Percentiles rank a stretch among this genome's conserved stretches.
These are phyloP conservation scores for Rhinoraja longicauda DNA, from an alignment of 2,797 vertebrate genomes.

Conservation along the genomic window DNA sequence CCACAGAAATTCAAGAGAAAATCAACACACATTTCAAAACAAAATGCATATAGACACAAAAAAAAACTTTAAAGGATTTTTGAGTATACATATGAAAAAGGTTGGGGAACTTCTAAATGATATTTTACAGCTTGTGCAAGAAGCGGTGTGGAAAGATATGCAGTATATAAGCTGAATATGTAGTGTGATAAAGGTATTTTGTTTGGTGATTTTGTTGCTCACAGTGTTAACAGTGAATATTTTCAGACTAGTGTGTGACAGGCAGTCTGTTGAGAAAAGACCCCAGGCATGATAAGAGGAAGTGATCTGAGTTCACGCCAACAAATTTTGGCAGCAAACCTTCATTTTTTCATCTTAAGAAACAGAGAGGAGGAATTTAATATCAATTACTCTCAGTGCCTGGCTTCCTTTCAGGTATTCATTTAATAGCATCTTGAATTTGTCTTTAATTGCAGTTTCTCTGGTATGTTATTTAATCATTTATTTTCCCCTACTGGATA, in stretches of 20 bases:
- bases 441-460: not conserved
- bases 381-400: not conserved
- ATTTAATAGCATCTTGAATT: constrained; percentile 14
- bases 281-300: constrained; percentile 31
- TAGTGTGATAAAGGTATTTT: not conserved
- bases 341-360: constrained; percentile 27
- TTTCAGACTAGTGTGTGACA: not conserved
- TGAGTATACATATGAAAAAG: no score
- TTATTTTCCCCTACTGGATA: not conserved
- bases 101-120: no score
- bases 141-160: no score
- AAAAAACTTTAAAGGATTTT: not conserved
- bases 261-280: not conserved
- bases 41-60: not conserved
- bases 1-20: no score
- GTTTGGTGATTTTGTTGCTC: constrained; percentile 14
- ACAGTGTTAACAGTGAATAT: constrained; percentile 7
- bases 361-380: constrained; percentile 28
- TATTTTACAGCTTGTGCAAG: no score
- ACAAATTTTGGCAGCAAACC: constrained; percentile 33
- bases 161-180: not conserved
- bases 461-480: constrained; percentile 12
- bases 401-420: constrained; percentile 28
- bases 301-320: constrained; percentile 15
- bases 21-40: no score